A percentile compares a stretch with the other conserved stretches of the same genome.
Evolutionary conservation across 2,113 vertebrate species (phyloP).

Genomic region (Alethe castanea): DNA sequence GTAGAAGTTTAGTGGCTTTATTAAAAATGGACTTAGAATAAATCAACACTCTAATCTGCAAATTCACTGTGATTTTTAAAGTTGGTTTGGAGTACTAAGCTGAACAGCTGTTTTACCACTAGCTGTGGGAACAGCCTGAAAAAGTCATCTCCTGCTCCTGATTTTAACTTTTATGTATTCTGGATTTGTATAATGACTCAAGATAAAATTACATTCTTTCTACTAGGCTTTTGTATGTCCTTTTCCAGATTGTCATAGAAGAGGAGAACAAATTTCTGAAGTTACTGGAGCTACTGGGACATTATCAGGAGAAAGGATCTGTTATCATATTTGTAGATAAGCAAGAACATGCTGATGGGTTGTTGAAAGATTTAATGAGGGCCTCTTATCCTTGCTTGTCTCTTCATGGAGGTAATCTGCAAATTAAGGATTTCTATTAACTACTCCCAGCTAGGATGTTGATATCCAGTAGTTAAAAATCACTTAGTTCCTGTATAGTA

Average conservation of each 20-base stretch:
- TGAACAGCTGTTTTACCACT: not conserved
- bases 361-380: slow-evolving; percentile 97
- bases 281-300: slow-evolving; percentile 92
- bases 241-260: slow-evolving; percentile 90
- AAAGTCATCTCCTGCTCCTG: not conserved
- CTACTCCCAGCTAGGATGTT: not conserved
- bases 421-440: not conserved
- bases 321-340: slow-evolving; percentile 99
- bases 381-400: slow-evolving; percentile 98
- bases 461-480: not conserved
- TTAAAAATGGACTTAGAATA: not conserved
- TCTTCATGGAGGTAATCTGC: slow-evolving; percentile 90
- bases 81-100: not conserved
- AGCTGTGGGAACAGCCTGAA: not conserved
- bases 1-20: not conserved
- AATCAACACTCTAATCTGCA: not conserved
- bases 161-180: not conserved
- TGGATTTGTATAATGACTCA: not conserved
- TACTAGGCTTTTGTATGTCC: not conserved
- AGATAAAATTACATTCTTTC: not conserved
- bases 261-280: slow-evolving; percentile 98
- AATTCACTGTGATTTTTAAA: not conserved
- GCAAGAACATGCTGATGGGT: slow-evolving; percentile 91
- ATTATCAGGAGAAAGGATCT: slow-evolving; percentile 95
- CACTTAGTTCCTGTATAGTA: not conserved